These are phyloP conservation scores for Coptotermes formosanus DNA, from an alignment of 1,140 invertebrate genomes.

Conservation along the genomic window DNA sequence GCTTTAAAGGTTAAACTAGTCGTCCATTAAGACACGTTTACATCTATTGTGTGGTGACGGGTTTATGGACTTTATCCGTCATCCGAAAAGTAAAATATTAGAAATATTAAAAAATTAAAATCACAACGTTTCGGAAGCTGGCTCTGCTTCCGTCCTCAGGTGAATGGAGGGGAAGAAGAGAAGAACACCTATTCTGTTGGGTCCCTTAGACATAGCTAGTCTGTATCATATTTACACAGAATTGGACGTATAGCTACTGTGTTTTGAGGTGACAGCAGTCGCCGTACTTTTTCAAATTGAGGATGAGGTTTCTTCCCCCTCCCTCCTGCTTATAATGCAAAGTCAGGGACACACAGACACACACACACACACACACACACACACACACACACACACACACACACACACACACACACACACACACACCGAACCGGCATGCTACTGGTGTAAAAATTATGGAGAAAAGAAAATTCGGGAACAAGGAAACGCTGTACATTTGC, in stretches of 20 bases:
- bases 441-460: not conserved
- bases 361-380: not conserved
- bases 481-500: not conserved
- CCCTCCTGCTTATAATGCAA: not conserved
- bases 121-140: no score
- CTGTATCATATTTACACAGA: no score
- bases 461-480: not conserved
- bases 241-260: not conserved
- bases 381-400: not conserved
- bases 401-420: not conserved
- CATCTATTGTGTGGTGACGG: no score
- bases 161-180: no score
- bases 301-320: not conserved
- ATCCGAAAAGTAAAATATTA: no score
- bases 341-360: not conserved
- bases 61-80: no score
- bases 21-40: no score
- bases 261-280: not conserved
- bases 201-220: no score
- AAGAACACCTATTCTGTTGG: no score
- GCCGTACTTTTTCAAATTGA: not conserved
- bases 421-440: not conserved
- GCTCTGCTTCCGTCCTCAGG: no score
- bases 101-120: no score
- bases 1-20: no score